Conservation (phyloP, 2,888 invertebrate species). For the Hypomecis punctinalis region DNA sequence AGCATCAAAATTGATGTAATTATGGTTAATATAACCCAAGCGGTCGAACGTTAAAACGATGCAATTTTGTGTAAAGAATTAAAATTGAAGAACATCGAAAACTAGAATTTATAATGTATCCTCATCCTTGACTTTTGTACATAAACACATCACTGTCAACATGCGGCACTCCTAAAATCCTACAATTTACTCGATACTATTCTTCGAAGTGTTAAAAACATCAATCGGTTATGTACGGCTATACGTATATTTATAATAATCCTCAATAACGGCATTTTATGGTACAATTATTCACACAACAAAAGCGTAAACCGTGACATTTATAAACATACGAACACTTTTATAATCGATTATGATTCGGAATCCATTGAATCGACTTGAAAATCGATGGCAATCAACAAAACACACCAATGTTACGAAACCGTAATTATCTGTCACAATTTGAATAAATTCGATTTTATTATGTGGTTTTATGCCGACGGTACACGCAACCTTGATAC, state of each 20-base stretch:
- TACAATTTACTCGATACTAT: too few relatives aligned
- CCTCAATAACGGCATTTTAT: conserved; percentile 35
- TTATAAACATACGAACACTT: conserved; percentile 67
- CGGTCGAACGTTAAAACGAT: background rate
- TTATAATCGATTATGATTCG: conserved; percentile 61
- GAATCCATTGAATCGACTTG: conserved; percentile 57
- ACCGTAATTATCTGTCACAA: conserved; percentile 56
- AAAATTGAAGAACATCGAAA: conserved; percentile 8
- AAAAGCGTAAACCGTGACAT: conserved; percentile 68
- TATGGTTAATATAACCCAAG: background rate
- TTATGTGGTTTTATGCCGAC: conserved; percentile 56
- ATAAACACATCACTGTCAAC: conserved; percentile 12
- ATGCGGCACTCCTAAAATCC: conserved; percentile 3
- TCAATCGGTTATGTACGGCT: conserved; percentile 19
- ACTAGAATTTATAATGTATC: conserved; percentile 22
- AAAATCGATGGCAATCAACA: conserved; percentile 57
- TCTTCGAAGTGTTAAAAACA: conserved; percentile 23
- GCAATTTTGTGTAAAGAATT: background rate
- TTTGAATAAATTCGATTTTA: conserved; percentile 59
- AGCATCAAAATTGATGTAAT: conserved; percentile 1
- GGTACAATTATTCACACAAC: conserved; percentile 58
- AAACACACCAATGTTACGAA: conserved; percentile 58
- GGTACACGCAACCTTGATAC: conserved; percentile 66
- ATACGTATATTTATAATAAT: conserved; percentile 27
- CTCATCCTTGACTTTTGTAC: conserved; percentile 30